Conservation (phyloP, 2,113 vertebrate species). For the Otis tarda region DNA sequence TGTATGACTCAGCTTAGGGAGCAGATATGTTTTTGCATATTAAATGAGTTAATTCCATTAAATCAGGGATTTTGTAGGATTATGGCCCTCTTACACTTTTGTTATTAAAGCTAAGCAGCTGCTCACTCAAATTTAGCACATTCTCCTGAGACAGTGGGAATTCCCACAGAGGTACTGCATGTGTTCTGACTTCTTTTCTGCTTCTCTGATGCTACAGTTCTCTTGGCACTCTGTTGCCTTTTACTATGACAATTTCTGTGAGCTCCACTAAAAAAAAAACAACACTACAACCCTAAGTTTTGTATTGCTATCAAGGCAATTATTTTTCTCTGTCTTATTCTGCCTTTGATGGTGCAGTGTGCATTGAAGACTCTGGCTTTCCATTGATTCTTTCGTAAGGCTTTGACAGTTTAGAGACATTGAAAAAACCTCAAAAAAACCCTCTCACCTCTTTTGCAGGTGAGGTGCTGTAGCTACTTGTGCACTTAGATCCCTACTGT, state of each 20-base stretch:
- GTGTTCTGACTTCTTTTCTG: background rate
- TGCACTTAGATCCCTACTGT: background rate
- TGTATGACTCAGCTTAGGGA: background rate
- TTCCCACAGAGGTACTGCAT: background rate
- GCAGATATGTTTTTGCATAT: background rate
- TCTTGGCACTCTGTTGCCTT: background rate
- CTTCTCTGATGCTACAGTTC: background rate
- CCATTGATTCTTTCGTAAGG: background rate
- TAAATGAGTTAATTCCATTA: background rate
- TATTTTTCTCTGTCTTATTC: background rate
- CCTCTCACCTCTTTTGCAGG: background rate
- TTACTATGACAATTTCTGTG: background rate
- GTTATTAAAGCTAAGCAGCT: background rate
- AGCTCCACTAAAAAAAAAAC: background rate
- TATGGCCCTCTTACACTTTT: background rate
- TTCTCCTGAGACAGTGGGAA: background rate
- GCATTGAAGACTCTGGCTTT: background rate
- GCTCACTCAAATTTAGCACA: background rate
- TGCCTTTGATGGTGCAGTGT: background rate
- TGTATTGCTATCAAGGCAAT: background rate
- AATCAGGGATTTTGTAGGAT: background rate
- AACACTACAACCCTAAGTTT: background rate
- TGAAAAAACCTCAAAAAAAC: accelerated
- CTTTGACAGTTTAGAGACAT: background rate
- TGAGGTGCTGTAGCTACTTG: background rate